phyloP scores from a whole-genome alignment of 1,140 invertebrate species.

The Elymnias hypermnestra region DNA sequence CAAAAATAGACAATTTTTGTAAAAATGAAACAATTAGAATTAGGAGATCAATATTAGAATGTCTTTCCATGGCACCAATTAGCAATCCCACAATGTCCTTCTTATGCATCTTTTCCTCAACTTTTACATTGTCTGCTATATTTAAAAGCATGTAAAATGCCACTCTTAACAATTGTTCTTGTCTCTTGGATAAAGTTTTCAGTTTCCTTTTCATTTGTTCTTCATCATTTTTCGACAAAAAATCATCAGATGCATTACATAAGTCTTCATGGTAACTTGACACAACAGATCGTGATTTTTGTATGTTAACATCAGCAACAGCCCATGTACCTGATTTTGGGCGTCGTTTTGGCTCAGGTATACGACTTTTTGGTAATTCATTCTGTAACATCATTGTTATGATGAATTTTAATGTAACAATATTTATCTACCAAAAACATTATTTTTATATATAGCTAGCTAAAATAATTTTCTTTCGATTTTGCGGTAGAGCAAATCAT shows the following conservation, averaged over 20 bases:
- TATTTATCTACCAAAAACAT: too few relatives aligned
- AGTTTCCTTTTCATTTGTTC: slow-evolving; percentile 89
- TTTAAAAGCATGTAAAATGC: slow-evolving; percentile 95
- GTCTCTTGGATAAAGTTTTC: slow-evolving; percentile 89
- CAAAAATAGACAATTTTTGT: slow-evolving; percentile 95
- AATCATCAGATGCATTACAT: slow-evolving; percentile 75
- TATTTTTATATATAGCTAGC: too few relatives aligned
- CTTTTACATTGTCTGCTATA: slow-evolving; percentile 94
- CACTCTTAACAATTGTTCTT: slow-evolving; percentile 93
- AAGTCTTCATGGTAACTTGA: slow-evolving; percentile 81
- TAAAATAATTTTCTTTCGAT: too few relatives aligned
- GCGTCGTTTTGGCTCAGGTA: slow-evolving; percentile 80
- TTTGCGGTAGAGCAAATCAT: too few relatives aligned
- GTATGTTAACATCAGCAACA: slow-evolving; percentile 73
- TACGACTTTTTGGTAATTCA: slow-evolving; percentile 80
- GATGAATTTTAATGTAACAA: neutral
- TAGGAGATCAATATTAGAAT: slow-evolving; percentile 89
- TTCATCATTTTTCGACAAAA: slow-evolving; percentile 83
- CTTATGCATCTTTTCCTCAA: slow-evolving; percentile 98
- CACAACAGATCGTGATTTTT: slow-evolving; percentile 75
- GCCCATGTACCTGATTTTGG: slow-evolving; percentile 82
- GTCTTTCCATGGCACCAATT: slow-evolving; percentile 91
- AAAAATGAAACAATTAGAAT: slow-evolving; percentile 95
- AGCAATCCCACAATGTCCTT: slow-evolving; percentile 94
- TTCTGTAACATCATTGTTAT: slow-evolving; percentile 47